Percentiles rank a stretch among this genome's conserved stretches.
phyloP scores from a whole-genome alignment of 2,797 vertebrate species.

The Pipistrellus pipistrellus region DNA sequence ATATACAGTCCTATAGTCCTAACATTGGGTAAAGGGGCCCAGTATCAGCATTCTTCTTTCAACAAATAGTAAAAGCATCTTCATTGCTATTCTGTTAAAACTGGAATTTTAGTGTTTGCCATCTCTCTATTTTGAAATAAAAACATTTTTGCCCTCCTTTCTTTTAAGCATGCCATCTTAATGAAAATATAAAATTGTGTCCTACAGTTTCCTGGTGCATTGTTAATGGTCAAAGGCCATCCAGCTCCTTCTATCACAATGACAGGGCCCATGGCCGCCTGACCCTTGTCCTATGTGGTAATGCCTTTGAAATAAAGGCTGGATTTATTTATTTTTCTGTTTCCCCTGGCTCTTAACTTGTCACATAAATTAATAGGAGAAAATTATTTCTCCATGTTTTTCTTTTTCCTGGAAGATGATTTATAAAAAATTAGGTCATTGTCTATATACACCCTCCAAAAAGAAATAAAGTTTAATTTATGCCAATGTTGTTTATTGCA shows the following conservation, averaged over 20 bases:
- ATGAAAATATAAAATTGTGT: conserved; percentile 8
- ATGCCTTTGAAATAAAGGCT: conserved; percentile 57
- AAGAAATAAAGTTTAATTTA: conserved; percentile 3
- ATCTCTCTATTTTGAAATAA: not conserved
- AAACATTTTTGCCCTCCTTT: not conserved
- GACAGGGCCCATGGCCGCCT: accelerated
- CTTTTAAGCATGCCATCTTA: not conserved
- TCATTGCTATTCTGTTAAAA: not conserved
- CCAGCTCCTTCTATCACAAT: not conserved
- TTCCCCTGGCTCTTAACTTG: conserved; percentile 41
- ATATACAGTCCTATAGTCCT: not conserved
- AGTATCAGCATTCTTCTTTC: not conserved
- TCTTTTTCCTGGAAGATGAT: not conserved
- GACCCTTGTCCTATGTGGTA: not conserved
- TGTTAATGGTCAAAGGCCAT: not conserved
- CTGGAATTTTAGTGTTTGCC: not conserved
- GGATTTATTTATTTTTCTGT: conserved; percentile 63
- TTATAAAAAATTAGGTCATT: conserved; percentile 51
- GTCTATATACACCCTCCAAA: not conserved
- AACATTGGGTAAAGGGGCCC: not conserved
- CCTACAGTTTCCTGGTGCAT: not conserved
- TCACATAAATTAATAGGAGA: conserved; percentile 52
- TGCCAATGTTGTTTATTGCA: conserved; percentile 14
- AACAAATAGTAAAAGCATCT: not conserved
- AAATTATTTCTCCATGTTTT: conserved; percentile 14